Evolutionary conservation across 2,797 vertebrate genomes (phyloP).

Genomic region (Lacerta viridis): DNA sequence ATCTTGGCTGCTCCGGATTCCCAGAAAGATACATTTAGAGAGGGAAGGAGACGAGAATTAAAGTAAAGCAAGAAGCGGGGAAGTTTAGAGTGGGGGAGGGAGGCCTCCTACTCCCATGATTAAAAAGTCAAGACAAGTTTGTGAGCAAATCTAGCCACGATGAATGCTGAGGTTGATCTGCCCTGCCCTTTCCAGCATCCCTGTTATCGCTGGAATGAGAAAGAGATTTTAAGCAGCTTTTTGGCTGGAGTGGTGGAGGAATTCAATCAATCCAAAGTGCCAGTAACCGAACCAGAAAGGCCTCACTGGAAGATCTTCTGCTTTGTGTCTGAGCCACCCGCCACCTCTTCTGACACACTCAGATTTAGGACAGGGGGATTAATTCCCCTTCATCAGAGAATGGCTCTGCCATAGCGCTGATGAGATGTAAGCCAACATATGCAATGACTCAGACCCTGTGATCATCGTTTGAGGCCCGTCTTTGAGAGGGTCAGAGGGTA

Average conservation of each 20-base stretch:
- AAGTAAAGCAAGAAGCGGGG: background rate
- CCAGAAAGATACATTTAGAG: background rate
- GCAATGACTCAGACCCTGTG: too few relatives aligned
- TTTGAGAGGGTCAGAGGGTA: too few relatives aligned
- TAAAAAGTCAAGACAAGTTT: background rate
- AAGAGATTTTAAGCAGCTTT: constrained; percentile 10
- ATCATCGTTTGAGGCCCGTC: too few relatives aligned
- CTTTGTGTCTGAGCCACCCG: background rate
- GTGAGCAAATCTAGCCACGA: constrained; percentile 3
- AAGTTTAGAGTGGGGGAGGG: background rate
- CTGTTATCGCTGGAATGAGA: constrained; percentile 25
- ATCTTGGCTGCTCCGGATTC: background rate
- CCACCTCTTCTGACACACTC: background rate
- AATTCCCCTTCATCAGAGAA: background rate
- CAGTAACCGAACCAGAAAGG: constrained; percentile 26
- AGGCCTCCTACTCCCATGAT: background rate
- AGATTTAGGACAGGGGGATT: background rate
- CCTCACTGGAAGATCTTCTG: constrained; percentile 28
- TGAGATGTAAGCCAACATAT: background rate
- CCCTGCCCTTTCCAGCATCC: background rate
- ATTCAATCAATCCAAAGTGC: constrained; percentile 38
- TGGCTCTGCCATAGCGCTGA: background rate
- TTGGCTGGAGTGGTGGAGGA: background rate
- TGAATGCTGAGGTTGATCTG: background rate
- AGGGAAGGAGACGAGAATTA: background rate